Evolutionary conservation across 2,888 invertebrate species (phyloP).

Genomic region (Thecophora atra): DNA sequence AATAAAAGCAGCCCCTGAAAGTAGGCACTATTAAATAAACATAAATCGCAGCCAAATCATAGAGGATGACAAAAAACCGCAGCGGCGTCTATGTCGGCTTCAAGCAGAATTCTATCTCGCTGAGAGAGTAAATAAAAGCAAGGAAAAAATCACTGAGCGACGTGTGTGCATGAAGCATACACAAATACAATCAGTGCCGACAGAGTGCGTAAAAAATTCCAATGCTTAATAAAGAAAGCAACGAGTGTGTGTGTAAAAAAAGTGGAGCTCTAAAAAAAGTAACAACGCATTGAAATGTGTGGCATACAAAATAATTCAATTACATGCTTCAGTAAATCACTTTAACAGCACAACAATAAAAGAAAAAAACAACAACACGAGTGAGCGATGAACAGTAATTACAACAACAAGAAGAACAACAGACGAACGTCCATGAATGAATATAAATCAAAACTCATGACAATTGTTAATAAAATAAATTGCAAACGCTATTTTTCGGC

Average conservation of each 20-base stretch:
- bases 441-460: slow-evolving; percentile 33
- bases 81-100: too few relatives aligned
- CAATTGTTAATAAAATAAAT: slow-evolving; percentile 37
- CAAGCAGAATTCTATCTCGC: too few relatives aligned
- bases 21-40: too few relatives aligned
- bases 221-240: background rate
- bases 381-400: background rate
- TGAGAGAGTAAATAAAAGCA: too few relatives aligned
- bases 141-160: too few relatives aligned
- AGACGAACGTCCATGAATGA: background rate
- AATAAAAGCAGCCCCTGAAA: too few relatives aligned
- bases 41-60: too few relatives aligned
- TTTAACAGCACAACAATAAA: slow-evolving; percentile 20
- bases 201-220: background rate
- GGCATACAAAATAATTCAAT: slow-evolving; percentile 35
- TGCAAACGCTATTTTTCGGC: background rate
- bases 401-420: background rate
- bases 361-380: slow-evolving; percentile 8
- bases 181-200: too few relatives aligned
- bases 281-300: background rate
- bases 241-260: background rate
- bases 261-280: too few relatives aligned
- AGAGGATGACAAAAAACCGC: too few relatives aligned
- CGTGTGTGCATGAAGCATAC: too few relatives aligned
- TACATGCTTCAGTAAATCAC: slow-evolving; percentile 35